Conservation (phyloP, 2,797 vertebrate genomes). For the Crax fasciolata region DNA sequence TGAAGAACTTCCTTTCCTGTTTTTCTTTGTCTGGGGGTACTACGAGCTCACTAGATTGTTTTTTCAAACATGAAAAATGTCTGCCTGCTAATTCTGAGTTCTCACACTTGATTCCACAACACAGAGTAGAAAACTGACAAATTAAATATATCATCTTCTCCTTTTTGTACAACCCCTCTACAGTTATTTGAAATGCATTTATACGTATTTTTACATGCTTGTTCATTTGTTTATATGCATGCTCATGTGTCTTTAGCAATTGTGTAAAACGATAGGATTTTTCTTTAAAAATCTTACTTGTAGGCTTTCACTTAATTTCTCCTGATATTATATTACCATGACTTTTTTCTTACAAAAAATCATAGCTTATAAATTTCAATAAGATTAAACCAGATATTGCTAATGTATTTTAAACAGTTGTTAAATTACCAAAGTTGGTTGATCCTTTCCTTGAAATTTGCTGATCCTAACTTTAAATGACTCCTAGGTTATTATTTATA, state of each 20-base stretch:
- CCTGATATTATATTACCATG: conserved; percentile 11
- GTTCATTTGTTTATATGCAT: not conserved
- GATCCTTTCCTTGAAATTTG: conserved; percentile 79
- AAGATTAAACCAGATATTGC: conserved; percentile 71
- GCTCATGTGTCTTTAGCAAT: not conserved
- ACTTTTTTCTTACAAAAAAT: conserved; percentile 66
- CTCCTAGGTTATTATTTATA: conserved; percentile 76
- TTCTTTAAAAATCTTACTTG: conserved; percentile 18
- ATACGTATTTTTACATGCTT: not conserved
- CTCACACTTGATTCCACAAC: not conserved
- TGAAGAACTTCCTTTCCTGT: not conserved
- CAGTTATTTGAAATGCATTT: not conserved
- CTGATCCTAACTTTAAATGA: conserved; percentile 77
- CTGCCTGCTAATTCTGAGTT: not conserved
- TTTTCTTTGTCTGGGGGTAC: not conserved
- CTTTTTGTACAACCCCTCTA: not conserved
- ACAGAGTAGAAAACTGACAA: not conserved
- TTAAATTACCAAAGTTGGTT: conserved; percentile 78
- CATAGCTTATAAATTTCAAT: conserved; percentile 71
- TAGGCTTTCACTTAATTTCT: conserved; percentile 43
- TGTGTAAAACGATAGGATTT: not conserved
- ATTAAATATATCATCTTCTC: not conserved
- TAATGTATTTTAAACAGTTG: conserved; percentile 79
- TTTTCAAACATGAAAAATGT: not conserved
- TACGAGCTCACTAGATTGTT: not conserved